Evolutionary conservation across 1,140 invertebrate species (phyloP), one percentile per base, ranked within the genome.

Genomic region (Heliconius hewitsoni): DNA sequence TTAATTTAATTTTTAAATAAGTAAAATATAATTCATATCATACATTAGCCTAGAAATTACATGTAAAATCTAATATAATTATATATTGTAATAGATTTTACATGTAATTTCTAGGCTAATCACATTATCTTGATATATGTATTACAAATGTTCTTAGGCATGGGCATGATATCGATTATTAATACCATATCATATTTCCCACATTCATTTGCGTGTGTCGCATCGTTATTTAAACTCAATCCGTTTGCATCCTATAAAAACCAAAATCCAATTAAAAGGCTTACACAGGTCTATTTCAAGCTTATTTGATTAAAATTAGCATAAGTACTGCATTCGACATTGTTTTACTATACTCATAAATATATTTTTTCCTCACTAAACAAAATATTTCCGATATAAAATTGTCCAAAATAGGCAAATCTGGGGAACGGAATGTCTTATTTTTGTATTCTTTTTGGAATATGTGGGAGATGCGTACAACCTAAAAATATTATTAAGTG

Each of bases 201-300:
- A 66, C 60, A 66, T 27, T 46, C 74, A 71, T 70, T 70, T 71
- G 74, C 74, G 74, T 76, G 74, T 42, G 8, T 55, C 42, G 37
- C 30, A 37, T 60, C n/a, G 57, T 71, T 70, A 76, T 50, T 70
- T 60, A 71, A 70, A 23, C 42, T 71, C 46, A 71, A 70, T 76
- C 57, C 16, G 74, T 60, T 71, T 46, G 39, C 57, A 71, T 71
- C 60, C 74, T 70, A 76, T 76, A 76, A 70, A 76, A 76, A 34
- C 30, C 9, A 55, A 66, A 55, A 76, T 76, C 74, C 74, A 50
- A 76, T 76, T 76, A 76, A 46, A 60, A 30, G 60, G 39, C 8
- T 66, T 71, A 76, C 74, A 37, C 19, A 46, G 74, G 11, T 66
- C 60, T 66, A 6, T 66, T 66, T 66, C 60, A 66, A 66, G 60